Percentiles rank a stretch among this genome's conserved stretches.
These are phyloP conservation scores for Cynoglossus semilaevis DNA, from an alignment of 2,113 vertebrate species.

Conservation along the genomic window DNA sequence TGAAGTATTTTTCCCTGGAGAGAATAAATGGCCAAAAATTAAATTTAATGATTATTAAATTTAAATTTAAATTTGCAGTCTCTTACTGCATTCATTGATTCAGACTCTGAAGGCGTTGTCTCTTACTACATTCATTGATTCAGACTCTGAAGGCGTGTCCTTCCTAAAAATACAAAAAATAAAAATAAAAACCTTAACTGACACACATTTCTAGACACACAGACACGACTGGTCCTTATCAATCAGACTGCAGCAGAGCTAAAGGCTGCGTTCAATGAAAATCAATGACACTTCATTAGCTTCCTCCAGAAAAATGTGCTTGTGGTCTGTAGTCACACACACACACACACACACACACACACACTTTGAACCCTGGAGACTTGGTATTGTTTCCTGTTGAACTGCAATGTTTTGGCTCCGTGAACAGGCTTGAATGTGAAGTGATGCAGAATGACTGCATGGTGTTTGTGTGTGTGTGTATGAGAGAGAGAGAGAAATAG, in stretches of 20 bases:
- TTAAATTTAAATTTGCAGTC: neutral
- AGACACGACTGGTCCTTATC: constrained; percentile 25
- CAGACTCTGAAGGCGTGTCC: neutral
- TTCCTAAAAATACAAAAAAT: constrained; percentile 12
- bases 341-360: constrained; percentile 18
- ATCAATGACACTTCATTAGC: constrained; percentile 63
- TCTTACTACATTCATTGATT: neutral
- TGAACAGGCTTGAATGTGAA: constrained; percentile 12
- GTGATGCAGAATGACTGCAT: constrained; percentile 20
- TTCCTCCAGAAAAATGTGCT: constrained; percentile 51
- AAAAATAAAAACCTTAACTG: constrained; percentile 17
- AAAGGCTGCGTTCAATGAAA: constrained; percentile 40
- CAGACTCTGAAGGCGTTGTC: neutral
- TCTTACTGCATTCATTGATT: neutral
- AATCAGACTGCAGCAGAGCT: constrained; percentile 31
- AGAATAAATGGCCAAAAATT: no score
- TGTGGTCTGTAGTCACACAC: constrained; percentile 18
- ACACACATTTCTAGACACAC: constrained; percentile 13
- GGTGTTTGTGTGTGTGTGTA: neutral
- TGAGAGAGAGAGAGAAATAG: neutral
- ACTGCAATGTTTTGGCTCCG: constrained; percentile 22
- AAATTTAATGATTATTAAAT: neutral
- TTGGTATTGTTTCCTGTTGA: constrained; percentile 26
- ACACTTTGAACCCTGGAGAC: constrained; percentile 20
- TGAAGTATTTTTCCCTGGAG: no score